Percentiles rank a stretch among this genome's conserved stretches.
phyloP scores from a whole-genome alignment of 2,888 invertebrate genomes.

The Kryphioiulus occultus region DNA sequence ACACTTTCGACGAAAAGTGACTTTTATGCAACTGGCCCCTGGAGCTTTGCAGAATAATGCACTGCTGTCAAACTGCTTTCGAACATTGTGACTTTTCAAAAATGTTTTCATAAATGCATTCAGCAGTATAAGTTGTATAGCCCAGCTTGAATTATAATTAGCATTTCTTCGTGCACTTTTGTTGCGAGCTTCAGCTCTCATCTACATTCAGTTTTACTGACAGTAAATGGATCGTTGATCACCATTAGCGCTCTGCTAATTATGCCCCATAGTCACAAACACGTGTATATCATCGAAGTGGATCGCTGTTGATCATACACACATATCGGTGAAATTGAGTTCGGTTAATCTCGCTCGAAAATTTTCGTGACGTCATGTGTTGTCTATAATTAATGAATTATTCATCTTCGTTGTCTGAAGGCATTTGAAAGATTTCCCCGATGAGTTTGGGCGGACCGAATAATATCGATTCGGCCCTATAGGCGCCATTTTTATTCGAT shows the following conservation, averaged over 20 bases:
- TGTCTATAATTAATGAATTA: background rate
- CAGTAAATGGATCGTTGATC: background rate
- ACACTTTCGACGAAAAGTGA: too few relatives aligned
- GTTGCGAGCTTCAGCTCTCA: background rate
- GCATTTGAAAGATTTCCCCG: background rate
- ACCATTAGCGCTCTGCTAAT: background rate
- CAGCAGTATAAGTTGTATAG: too few relatives aligned
- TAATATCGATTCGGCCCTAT: background rate
- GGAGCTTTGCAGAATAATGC: too few relatives aligned
- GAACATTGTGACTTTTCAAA: too few relatives aligned
- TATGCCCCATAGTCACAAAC: background rate
- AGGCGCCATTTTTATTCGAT: background rate
- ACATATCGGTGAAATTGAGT: background rate
- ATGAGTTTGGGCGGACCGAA: background rate
- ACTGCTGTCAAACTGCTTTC: too few relatives aligned
- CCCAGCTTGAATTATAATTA: too few relatives aligned
- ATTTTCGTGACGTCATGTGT: background rate
- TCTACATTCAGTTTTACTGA: background rate
- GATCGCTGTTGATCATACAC: too few relatives aligned
- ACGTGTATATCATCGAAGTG: background rate
- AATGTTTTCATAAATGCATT: too few relatives aligned
- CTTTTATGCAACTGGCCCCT: too few relatives aligned
- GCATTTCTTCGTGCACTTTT: background rate
- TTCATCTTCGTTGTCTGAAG: background rate
- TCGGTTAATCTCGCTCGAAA: background rate